These are phyloP conservation scores for Trissolcus japonicus DNA, from an alignment of 2,888 invertebrate species.

Conservation along the genomic window DNA sequence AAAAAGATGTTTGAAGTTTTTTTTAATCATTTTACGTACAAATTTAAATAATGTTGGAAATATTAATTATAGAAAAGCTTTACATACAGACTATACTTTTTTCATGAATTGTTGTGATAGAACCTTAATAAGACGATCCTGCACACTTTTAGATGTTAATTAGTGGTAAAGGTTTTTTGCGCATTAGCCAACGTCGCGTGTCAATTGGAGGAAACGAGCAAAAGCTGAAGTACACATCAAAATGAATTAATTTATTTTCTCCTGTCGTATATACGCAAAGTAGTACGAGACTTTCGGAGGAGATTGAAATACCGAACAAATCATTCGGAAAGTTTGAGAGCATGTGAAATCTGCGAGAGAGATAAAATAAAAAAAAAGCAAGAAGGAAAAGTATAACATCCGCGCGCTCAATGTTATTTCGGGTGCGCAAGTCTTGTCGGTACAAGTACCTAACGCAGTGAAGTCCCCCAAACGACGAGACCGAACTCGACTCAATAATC, in stretches of 20 bases:
- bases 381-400: not conserved
- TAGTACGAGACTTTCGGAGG: constrained; percentile 21
- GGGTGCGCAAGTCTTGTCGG: constrained; percentile 27
- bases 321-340: constrained; percentile 29
- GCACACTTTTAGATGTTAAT: no score
- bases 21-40: no score
- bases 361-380: not conserved
- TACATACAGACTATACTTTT: no score
- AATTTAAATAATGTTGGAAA: no score
- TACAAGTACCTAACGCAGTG: constrained; percentile 33
- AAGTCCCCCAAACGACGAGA: constrained; percentile 17
- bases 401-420: constrained; percentile 22
- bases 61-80: no score
- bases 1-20: no score
- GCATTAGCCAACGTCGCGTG: no score
- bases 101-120: no score
- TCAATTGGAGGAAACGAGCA: not conserved
- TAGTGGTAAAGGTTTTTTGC: no score
- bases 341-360: constrained; percentile 11
- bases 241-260: constrained; percentile 13
- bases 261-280: constrained; percentile 11
- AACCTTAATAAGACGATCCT: no score
- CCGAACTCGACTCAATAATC: constrained; percentile 39
- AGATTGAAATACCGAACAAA: constrained; percentile 24
- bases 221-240: not conserved